Conservation (phyloP, 1,140 invertebrate genomes). For the Matsumurasca onukii region DNA sequence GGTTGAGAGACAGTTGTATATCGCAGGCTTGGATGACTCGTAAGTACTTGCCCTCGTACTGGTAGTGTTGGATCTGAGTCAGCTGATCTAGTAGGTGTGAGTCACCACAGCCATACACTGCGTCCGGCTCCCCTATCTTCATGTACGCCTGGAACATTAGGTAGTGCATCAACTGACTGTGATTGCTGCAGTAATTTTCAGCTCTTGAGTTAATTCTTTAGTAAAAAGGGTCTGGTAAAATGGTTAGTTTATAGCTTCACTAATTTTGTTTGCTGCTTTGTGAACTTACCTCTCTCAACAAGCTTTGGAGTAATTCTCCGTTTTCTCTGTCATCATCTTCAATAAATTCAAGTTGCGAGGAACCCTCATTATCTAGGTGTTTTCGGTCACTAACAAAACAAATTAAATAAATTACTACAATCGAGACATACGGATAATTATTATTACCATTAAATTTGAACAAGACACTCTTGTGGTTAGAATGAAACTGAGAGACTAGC, state of each 20-base stretch:
- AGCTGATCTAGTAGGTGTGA: slow-evolving; percentile 52
- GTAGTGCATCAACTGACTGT: too few relatives aligned
- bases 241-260: too few relatives aligned
- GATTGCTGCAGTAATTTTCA: too few relatives aligned
- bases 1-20: slow-evolving; percentile 44
- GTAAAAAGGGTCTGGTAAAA: too few relatives aligned
- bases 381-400: not conserved
- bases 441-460: too few relatives aligned
- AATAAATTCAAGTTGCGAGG: slow-evolving; percentile 46
- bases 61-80: slow-evolving; percentile 58
- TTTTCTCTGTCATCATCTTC: slow-evolving; percentile 43
- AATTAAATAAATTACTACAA: too few relatives aligned
- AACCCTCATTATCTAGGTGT: slow-evolving; percentile 34
- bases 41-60: slow-evolving; percentile 59
- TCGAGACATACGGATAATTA: too few relatives aligned
- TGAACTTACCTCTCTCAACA: slow-evolving; percentile 43
- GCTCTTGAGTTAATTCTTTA: too few relatives aligned
- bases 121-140: slow-evolving; percentile 69
- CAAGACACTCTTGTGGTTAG: too few relatives aligned
- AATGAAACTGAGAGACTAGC: too few relatives aligned
- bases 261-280: not conserved
- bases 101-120: slow-evolving; percentile 63
- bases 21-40: slow-evolving; percentile 57
- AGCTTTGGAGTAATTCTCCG: slow-evolving; percentile 48
- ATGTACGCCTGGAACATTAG: slow-evolving; percentile 57